Evolutionary conservation across 2,888 invertebrate species (phyloP).

Genomic region (Temnothorax ravouxi): DNA sequence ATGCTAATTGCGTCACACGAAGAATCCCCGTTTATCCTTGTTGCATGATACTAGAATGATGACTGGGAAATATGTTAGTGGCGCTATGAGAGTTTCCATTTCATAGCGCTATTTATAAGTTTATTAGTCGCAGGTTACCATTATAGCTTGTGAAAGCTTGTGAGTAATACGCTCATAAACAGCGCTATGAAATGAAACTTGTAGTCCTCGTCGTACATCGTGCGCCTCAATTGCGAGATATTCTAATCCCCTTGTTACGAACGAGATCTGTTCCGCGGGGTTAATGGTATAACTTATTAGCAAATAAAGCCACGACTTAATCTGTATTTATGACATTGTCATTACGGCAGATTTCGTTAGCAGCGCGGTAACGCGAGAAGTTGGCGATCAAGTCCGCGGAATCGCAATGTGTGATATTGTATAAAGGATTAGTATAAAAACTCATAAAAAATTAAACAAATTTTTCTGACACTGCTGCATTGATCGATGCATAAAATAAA

Average conservation of each 20-base stretch:
- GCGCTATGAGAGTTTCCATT: constrained; percentile 13
- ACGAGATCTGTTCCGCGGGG: neutral
- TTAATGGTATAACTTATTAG: constrained; percentile 36
- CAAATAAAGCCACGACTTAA: neutral
- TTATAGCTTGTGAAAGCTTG: constrained; percentile 27
- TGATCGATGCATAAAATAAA: neutral
- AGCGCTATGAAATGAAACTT: constrained; percentile 27
- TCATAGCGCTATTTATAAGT: constrained; percentile 40
- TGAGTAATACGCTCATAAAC: constrained; percentile 36
- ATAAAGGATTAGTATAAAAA: neutral
- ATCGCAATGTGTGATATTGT: neutral
- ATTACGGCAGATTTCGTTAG: constrained; percentile 3
- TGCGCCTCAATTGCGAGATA: constrained; percentile 21
- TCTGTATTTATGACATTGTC: constrained; percentile 26
- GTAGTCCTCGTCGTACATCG: neutral
- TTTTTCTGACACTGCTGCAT: neutral
- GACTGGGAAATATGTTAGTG: constrained; percentile 29
- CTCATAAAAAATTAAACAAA: neutral
- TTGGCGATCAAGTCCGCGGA: neutral
- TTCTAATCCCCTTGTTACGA: constrained; percentile 34
- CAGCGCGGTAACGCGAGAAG: neutral
- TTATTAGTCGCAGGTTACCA: constrained; percentile 39
- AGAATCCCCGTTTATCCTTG: neutral
- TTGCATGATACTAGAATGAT: neutral
- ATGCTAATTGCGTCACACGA: neutral